phyloP scores from a whole-genome alignment of 2,797 vertebrate species.

The Miichthys miiuy region DNA sequence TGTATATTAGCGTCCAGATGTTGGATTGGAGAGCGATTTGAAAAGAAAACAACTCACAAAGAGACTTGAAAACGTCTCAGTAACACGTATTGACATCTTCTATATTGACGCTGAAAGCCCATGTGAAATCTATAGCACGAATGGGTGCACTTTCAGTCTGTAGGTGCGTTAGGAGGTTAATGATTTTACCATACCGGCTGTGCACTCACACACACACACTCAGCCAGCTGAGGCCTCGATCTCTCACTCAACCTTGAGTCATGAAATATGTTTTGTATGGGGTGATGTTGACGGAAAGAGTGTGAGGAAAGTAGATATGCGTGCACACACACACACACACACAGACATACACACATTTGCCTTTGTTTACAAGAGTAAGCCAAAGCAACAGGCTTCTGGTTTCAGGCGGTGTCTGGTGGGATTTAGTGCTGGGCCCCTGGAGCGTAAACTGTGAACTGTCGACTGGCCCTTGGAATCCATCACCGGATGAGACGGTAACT shows the following conservation, averaged over 20 bases:
- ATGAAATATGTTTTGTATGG: conserved; percentile 47
- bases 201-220: conserved; percentile 1
- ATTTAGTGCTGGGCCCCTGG: conserved; percentile 61
- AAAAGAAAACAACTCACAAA: conserved; percentile 47
- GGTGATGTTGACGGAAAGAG: conserved; percentile 48
- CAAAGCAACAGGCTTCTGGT: conserved; percentile 68
- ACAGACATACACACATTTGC: conserved; percentile 14
- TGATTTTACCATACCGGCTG: conserved; percentile 39
- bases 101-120: not conserved
- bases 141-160: conserved; percentile 16
- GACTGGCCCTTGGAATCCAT: conserved; percentile 58
- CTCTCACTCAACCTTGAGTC: conserved; percentile 47
- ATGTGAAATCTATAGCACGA: conserved; percentile 13
- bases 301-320: conserved; percentile 38
- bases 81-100: conserved; percentile 15
- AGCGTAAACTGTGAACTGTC: conserved; percentile 68
- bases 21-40: conserved; percentile 54
- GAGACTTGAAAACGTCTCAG: conserved; percentile 22
- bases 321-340: conserved; percentile 5
- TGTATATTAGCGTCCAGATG: conserved; percentile 63
- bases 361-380: conserved; percentile 67
- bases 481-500: conserved; percentile 46
- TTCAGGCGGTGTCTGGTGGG: conserved; percentile 69
- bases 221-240: conserved; percentile 29
- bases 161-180: conserved; percentile 30